Evolutionary conservation across 1,140 invertebrate species (phyloP), one percentile per base, ranked within the genome.

Genomic region (Globodera rostochiensis): DNA sequence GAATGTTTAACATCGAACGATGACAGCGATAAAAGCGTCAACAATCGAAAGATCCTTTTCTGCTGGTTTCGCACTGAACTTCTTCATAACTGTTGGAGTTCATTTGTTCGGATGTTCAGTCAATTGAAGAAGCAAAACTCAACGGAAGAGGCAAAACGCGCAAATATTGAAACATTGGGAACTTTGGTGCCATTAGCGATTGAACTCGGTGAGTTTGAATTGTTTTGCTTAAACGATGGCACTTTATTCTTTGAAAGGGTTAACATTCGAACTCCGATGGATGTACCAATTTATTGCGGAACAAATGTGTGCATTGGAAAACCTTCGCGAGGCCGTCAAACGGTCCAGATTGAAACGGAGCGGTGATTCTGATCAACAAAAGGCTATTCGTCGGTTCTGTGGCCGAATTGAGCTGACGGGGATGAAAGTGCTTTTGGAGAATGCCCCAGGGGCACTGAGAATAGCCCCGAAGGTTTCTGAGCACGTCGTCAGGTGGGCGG

Each of bases 11-110:
- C 19, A 19, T 19, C 57, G 1, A 53, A 36, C 6, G 53, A 53
- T 53, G 7, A 19, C 1, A 64, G 19, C 19, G 57, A 13, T 19
- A 64, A 64, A 19, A 15, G 57, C 13, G 11, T 1, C 57, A 6
- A 53, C 57, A 6, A 53, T 53, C 57, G 57, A 64, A 64, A 19
- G 57, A 15, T 5, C 11, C 57, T 64, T 64, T 64, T 64, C 57
- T 19, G 45, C 15, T 77, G 75, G 47, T 7, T 77, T n/a, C 45
- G 75, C 0, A 13, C 4, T n/a, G 57, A 64, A 19, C 50, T 53
- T 1, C 60, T 77, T 46, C 75, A 19, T 45, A 66, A 60, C 25
- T 77, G 75, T 64, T 77, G 75, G 75, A 77, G 75, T 64, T 77
- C 75, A n/a, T 47, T 77, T n/a, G 47, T 50, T 8, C 25, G 66